These are phyloP conservation scores for Siderastrea radians DNA, from an alignment of 92 coral and sea anemone species.

Conservation along the genomic window DNA sequence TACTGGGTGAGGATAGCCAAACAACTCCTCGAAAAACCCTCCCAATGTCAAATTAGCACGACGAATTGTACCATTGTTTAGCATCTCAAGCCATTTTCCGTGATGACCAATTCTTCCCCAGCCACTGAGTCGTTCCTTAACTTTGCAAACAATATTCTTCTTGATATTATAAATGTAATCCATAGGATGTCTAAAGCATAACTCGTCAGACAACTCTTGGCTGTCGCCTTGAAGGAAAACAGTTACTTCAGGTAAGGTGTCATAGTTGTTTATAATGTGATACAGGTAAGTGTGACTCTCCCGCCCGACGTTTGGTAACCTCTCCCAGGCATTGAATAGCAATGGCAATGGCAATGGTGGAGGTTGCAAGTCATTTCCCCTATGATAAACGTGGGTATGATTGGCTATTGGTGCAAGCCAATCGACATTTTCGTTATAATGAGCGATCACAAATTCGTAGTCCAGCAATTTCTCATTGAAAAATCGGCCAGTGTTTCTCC, in stretches of 20 bases:
- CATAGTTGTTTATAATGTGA: no score
- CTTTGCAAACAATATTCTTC: slow-evolving; percentile 18
- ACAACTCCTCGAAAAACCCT: no score
- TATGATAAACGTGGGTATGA: no score
- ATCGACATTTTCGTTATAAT: slow-evolving; percentile 57
- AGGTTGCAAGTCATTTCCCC: slow-evolving; percentile 23
- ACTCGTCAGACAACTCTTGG: neutral
- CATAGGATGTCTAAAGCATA: slow-evolving; percentile 17
- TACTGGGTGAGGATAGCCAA: no score
- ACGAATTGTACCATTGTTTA: neutral
- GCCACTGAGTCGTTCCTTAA: neutral
- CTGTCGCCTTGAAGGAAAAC: slow-evolving; percentile 60
- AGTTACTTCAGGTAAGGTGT: slow-evolving; percentile 16
- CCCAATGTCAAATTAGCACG: no score
- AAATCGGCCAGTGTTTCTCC: no score
- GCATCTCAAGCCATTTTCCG: slow-evolving; percentile 44
- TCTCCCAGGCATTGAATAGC: slow-evolving; percentile 47
- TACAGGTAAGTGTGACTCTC: no score
- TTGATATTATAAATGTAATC: slow-evolving; percentile 7
- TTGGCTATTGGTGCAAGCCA: slow-evolving; percentile 28
- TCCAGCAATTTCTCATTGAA: neutral
- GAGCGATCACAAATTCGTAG: slow-evolving; percentile 60
- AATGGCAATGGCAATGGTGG: slow-evolving; percentile 32
- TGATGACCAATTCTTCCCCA: slow-evolving; percentile 57
- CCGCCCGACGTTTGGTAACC: neutral